These are phyloP conservation scores for Mamestra configurata DNA, from an alignment of 1,140 invertebrate genomes.

Conservation along the genomic window DNA sequence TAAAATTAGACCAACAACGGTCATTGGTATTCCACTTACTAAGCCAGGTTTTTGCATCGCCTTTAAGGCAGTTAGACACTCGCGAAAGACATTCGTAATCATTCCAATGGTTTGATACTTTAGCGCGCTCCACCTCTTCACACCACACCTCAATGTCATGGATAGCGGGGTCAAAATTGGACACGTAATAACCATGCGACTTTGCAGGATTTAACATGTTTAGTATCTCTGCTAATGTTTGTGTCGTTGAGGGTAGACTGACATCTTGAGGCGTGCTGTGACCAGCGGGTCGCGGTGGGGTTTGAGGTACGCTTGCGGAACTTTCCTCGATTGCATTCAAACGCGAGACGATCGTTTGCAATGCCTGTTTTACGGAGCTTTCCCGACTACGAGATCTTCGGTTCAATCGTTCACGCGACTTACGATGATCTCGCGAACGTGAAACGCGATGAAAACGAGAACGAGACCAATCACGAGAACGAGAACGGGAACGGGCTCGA, in stretches of 20 bases:
- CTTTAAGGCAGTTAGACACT: no score
- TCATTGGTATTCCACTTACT: no score
- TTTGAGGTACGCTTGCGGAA: neutral
- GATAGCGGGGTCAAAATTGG: slow-evolving; percentile 5
- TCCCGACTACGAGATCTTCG: neutral
- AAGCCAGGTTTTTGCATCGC: no score
- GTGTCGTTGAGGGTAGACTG: neutral
- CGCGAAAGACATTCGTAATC: slow-evolving; percentile 72
- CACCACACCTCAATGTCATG: slow-evolving; percentile 11
- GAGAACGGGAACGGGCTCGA: no score
- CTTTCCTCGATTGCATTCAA: slow-evolving; percentile 7
- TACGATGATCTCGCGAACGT: no score
- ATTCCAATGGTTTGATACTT: neutral
- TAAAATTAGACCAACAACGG: no score
- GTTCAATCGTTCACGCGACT: no score
- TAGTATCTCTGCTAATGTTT: neutral
- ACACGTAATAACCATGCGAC: neutral
- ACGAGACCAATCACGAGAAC: no score
- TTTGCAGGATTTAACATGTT: neutral
- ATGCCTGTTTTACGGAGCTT: neutral
- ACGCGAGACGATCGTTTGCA: neutral
- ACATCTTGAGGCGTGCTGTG: neutral
- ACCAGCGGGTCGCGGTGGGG: neutral
- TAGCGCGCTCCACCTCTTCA: slow-evolving; percentile 8
- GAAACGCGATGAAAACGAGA: no score